Conservation (phyloP, 2,888 invertebrate species). For the Meliscaeva auricollis region DNA sequence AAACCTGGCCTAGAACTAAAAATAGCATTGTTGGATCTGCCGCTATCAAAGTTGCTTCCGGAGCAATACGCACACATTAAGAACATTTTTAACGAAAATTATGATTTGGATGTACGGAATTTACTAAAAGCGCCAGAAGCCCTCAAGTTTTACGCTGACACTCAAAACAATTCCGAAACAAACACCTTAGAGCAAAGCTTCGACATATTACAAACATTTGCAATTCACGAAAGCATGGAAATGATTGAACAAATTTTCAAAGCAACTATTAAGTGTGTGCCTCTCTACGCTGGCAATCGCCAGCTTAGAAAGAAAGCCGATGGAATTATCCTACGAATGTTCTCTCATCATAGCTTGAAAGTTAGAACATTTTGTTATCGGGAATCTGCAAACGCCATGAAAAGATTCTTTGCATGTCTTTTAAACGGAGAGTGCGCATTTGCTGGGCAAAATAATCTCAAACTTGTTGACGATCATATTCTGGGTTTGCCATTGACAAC, state of each 20-base stretch:
- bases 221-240: slow-evolving; percentile 79
- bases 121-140: slow-evolving; percentile 76
- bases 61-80: slow-evolving; percentile 71
- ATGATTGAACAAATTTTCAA: slow-evolving; percentile 78
- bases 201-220: slow-evolving; percentile 77
- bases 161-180: slow-evolving; percentile 71
- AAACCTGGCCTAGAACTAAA: slow-evolving; percentile 71
- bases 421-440: slow-evolving; percentile 79
- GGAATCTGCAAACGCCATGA: slow-evolving; percentile 78
- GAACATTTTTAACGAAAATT: slow-evolving; percentile 36
- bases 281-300: slow-evolving; percentile 75
- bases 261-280: slow-evolving; percentile 77
- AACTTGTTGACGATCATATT: slow-evolving; percentile 75
- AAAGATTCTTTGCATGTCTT: slow-evolving; percentile 80
- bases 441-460: slow-evolving; percentile 77
- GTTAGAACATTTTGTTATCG: slow-evolving; percentile 78
- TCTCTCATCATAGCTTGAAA: slow-evolving; percentile 77
- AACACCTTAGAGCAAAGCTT: slow-evolving; percentile 74
- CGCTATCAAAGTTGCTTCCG: slow-evolving; percentile 73
- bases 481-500: slow-evolving; percentile 81
- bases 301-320: slow-evolving; percentile 78
- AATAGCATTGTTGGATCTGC: slow-evolving; percentile 76
- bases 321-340: slow-evolving; percentile 78
- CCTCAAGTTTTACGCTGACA: slow-evolving; percentile 71
- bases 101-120: slow-evolving; percentile 41